Evolutionary conservation across 2,888 invertebrate species (phyloP).

Genomic region (Erannis defoliaria): DNA sequence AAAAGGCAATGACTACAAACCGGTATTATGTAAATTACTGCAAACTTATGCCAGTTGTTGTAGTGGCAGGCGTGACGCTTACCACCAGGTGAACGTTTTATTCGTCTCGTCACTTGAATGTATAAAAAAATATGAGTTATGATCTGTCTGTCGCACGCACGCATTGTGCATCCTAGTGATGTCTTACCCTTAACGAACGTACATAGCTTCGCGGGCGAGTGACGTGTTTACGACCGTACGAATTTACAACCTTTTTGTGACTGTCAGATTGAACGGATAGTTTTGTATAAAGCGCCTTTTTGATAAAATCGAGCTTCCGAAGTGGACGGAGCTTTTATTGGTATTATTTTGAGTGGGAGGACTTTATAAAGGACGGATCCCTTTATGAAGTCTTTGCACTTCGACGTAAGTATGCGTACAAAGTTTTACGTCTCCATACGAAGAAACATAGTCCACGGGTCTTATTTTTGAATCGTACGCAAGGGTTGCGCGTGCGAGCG

Average conservation of each 20-base stretch:
- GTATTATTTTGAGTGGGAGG: conserved; percentile 25
- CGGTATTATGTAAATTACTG: too few relatives aligned
- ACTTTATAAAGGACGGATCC: conserved; percentile 10
- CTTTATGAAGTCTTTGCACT: conserved; percentile 9
- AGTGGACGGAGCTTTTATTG: conserved; percentile 26
- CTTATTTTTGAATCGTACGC: too few relatives aligned
- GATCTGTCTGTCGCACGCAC: background rate
- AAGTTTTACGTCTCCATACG: background rate
- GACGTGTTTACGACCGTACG: conserved; percentile 39
- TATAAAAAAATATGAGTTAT: too few relatives aligned
- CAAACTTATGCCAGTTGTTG: too few relatives aligned
- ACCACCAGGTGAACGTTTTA: too few relatives aligned
- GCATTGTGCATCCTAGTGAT: background rate
- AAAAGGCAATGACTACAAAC: too few relatives aligned
- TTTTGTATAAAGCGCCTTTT: conserved; percentile 39
- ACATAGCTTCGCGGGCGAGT: conserved; percentile 23
- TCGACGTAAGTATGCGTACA: conserved; percentile 1
- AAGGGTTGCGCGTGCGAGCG: too few relatives aligned
- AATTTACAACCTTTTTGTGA: conserved; percentile 42
- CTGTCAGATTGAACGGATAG: conserved; percentile 38
- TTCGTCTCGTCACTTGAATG: too few relatives aligned
- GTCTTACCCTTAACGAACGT: background rate
- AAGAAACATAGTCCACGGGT: too few relatives aligned
- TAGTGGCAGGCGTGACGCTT: too few relatives aligned
- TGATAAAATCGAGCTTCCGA: conserved; percentile 35